Evolutionary conservation across 1,140 invertebrate genomes (phyloP).

Genomic region (Acromyrmex echinatior): DNA sequence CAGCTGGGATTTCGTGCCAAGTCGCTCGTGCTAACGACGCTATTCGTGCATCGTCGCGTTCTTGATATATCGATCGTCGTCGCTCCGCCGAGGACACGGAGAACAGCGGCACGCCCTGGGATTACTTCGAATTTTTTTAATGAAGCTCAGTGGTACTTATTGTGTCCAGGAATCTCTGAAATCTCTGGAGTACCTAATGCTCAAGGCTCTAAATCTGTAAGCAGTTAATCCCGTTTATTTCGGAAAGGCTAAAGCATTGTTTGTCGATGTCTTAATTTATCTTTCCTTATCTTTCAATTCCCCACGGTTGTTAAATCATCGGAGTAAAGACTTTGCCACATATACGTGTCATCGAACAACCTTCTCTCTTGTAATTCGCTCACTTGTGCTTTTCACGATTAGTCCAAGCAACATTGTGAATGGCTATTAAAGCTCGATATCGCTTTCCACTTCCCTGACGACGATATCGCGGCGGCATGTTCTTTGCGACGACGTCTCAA

Average conservation of each 20-base stretch:
- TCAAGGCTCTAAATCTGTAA: neutral
- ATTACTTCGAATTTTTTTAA: constrained; percentile 51
- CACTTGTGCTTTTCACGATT: neutral
- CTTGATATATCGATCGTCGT: constrained; percentile 74
- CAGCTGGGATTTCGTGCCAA: constrained; percentile 71
- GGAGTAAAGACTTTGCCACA: neutral
- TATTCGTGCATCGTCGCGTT: constrained; percentile 73
- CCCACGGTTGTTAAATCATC: neutral
- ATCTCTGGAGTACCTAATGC: neutral
- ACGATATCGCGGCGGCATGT: neutral
- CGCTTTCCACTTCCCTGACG: constrained; percentile 21
- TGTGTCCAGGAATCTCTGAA: neutral
- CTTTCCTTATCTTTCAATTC: too few species aligned
- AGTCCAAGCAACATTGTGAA: neutral
- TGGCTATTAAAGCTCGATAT: neutral
- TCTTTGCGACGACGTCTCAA: constrained; percentile 48
- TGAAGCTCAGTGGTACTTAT: neutral
- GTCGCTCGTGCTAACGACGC: constrained; percentile 75
- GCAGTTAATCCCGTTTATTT: neutral
- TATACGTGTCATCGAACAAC: neutral
- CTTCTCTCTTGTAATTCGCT: neutral
- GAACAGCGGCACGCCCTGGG: constrained; percentile 44
- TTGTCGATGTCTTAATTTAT: neutral
- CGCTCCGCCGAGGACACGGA: constrained; percentile 23
- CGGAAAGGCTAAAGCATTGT: neutral